Percentiles rank a stretch among this genome's conserved stretches.
Conservation (phyloP, 2,113 vertebrate species). For the Melanerpes aurifrons region DNA sequence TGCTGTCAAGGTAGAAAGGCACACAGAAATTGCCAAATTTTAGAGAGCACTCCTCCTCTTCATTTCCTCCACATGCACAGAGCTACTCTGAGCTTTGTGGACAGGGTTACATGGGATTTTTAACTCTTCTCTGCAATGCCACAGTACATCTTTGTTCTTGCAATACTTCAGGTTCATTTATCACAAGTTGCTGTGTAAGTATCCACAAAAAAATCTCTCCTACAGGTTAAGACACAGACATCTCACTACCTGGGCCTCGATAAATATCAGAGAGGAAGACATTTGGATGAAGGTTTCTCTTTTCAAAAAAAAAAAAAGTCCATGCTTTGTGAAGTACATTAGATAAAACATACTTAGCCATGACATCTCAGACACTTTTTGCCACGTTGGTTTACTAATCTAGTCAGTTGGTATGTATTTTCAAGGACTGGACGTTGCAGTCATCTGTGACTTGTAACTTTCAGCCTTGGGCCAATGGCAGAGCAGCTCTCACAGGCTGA, state of each 20-base stretch:
- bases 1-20: not conserved
- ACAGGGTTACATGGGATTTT: fast-evolving
- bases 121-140: not conserved
- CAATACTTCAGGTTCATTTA: not conserved
- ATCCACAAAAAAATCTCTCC: not conserved
- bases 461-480: not conserved
- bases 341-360: not conserved
- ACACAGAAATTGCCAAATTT: not conserved
- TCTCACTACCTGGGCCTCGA: not conserved
- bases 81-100: not conserved
- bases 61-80: fast-evolving
- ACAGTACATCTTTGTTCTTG: not conserved
- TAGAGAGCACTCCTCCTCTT: not conserved
- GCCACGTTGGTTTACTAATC: not conserved
- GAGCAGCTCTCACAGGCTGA: not conserved
- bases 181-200: not conserved
- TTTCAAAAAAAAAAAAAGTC: not conserved
- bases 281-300: not conserved
- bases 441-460: not conserved
- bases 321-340: not conserved
- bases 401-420: not conserved
- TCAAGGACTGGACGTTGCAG: not conserved
- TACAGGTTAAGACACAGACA: fast-evolving
- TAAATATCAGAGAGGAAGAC: not conserved
- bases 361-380: not conserved